Conservation (phyloP, 2,113 vertebrate genomes). For the Pseudonaja textilis region DNA sequence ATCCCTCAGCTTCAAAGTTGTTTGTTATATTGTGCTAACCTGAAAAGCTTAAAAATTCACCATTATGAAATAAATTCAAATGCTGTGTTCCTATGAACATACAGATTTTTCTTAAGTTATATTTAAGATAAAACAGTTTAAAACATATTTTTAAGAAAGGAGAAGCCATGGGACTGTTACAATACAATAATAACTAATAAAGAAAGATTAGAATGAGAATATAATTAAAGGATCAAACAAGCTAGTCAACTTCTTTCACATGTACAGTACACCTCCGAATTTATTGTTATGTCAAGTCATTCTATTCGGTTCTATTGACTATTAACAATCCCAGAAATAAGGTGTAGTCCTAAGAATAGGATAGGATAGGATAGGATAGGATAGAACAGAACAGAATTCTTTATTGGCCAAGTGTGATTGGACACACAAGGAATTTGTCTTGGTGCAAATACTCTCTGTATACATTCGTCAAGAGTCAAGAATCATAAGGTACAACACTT, state of each 20-base stretch:
- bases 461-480: no score
- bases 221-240: background rate
- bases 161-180: background rate
- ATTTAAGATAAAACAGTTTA: background rate
- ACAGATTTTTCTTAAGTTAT: background rate
- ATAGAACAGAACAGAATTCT: no score
- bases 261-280: background rate
- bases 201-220: background rate
- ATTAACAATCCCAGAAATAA: background rate
- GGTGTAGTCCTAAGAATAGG: background rate
- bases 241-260: background rate
- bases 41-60: background rate
- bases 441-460: no score
- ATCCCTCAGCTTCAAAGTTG: no score
- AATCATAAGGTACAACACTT: no score
- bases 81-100: background rate
- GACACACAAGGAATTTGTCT: no score
- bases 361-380: no score
- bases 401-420: no score
- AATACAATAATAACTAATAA: background rate
- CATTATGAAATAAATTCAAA: background rate
- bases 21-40: background rate
- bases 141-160: background rate
- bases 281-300: background rate
- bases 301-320: background rate